phyloP scores from a whole-genome alignment of 2,797 vertebrate species.

The Hybognathus amarus region DNA sequence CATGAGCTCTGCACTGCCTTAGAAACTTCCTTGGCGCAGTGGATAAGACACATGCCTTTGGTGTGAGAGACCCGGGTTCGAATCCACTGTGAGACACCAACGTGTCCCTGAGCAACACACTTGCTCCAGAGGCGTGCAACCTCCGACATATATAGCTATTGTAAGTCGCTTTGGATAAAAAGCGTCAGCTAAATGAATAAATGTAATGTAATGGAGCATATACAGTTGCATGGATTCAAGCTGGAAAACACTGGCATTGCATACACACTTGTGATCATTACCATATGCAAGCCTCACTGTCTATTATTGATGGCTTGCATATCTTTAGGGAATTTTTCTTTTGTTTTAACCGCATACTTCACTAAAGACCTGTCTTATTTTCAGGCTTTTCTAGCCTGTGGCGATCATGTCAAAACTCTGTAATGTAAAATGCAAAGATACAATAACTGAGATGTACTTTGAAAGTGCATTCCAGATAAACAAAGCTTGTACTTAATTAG shows the following conservation, averaged over 20 bases:
- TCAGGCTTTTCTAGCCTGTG: constrained; percentile 8
- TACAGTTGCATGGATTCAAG: not conserved
- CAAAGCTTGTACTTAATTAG: constrained; percentile 69
- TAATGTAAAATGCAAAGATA: constrained; percentile 47
- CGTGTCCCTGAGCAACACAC: too few relatives aligned
- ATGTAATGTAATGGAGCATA: not conserved
- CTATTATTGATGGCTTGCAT: constrained; percentile 35
- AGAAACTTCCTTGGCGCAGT: too few relatives aligned
- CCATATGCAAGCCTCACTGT: constrained; percentile 13
- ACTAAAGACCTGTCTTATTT: not conserved
- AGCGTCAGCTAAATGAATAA: too few relatives aligned
- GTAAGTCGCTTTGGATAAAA: too few relatives aligned
- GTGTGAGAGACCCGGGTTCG: too few relatives aligned
- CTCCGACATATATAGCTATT: too few relatives aligned
- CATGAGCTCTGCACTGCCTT: not conserved
- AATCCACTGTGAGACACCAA: too few relatives aligned
- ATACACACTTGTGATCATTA: not conserved
- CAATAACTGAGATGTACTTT: constrained; percentile 36
- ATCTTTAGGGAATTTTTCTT: constrained; percentile 19
- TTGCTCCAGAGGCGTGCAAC: too few relatives aligned
- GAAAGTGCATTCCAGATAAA: constrained; percentile 28
- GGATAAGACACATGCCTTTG: too few relatives aligned
- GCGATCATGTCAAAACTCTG: constrained; percentile 9
- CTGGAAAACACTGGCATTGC: not conserved
- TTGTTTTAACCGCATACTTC: constrained; percentile 21